Evolutionary conservation across 1,140 invertebrate species (phyloP).

Genomic region (Drosophila sp.): DNA sequence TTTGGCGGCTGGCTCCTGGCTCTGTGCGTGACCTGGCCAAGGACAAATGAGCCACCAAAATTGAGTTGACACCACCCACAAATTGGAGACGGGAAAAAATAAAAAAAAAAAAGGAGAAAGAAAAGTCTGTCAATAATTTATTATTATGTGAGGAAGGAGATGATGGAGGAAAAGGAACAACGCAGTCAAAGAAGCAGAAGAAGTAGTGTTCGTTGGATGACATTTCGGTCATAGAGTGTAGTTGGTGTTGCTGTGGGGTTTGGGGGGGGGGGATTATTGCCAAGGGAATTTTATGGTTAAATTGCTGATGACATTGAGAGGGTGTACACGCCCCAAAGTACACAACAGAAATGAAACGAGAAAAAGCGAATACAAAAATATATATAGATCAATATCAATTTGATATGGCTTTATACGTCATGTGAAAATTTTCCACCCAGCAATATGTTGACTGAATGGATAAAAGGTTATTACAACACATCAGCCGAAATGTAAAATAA

Average conservation of each 20-base stretch:
- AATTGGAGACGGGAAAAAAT: background rate
- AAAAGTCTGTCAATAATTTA: constrained; percentile 45
- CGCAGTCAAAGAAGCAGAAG: background rate
- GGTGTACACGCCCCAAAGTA: background rate
- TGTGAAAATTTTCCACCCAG: background rate
- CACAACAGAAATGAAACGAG: background rate
- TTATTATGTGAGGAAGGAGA: constrained; percentile 30
- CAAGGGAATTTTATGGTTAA: constrained; percentile 13
- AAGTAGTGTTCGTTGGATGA: constrained; percentile 13
- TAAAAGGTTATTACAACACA: constrained; percentile 2
- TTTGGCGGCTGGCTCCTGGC: background rate
- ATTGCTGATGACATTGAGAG: constrained; percentile 12
- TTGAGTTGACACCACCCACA: constrained; percentile 38
- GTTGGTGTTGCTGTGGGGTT: background rate
- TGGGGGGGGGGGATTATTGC: constrained; percentile 4
- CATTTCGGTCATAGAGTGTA: constrained; percentile 24
- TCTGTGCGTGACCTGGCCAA: constrained; percentile 46
- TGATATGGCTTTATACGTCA: constrained; percentile 7
- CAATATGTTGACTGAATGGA: background rate
- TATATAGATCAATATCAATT: constrained; percentile 10
- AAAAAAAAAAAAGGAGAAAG: background rate
- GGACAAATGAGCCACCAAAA: constrained; percentile 41
- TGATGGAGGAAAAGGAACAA: background rate
- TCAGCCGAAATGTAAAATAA: background rate
- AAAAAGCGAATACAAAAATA: background rate